Conservation (phyloP, 2,797 vertebrate genomes). For the Champsocephalus esox region DNA sequence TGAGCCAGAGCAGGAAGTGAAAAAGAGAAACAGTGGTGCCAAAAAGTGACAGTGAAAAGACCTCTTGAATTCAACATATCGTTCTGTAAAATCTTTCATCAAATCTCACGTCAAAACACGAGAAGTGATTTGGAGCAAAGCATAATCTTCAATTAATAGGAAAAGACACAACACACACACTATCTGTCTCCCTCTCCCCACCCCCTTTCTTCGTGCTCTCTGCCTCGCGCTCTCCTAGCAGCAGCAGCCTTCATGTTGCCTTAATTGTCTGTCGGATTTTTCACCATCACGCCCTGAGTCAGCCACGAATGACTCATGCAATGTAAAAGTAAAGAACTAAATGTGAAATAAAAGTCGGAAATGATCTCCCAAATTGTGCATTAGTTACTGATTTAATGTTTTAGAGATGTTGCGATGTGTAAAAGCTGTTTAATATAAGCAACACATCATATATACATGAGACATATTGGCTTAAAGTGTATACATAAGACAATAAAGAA, state of each 20-base stretch:
- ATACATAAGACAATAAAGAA: too few species aligned
- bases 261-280: conserved; percentile 40
- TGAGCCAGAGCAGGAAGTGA: conserved; percentile 84
- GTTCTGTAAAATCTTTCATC: conserved; percentile 44
- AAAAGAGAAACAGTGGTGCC: conserved; percentile 69
- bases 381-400: not conserved
- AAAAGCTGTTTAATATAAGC: not conserved
- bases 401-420: too few species aligned
- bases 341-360: not conserved
- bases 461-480: not conserved
- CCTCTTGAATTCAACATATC: conserved; percentile 53
- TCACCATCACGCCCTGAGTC: not conserved
- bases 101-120: conserved; percentile 47
- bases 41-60: conserved; percentile 62
- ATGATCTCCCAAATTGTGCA: too few species aligned
- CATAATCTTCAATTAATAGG: conserved; percentile 67
- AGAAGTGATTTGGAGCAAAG: conserved; percentile 63
- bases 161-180: conserved; percentile 54
- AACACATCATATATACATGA: not conserved
- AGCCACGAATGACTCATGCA: not conserved
- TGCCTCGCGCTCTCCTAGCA: conserved; percentile 80
- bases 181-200: conserved; percentile 60
- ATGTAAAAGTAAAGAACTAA: not conserved
- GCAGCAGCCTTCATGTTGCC: conserved; percentile 61
- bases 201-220: conserved; percentile 79